Conservation (phyloP, 1,140 invertebrate species). For the Zaprionus gabonicus region DNA sequence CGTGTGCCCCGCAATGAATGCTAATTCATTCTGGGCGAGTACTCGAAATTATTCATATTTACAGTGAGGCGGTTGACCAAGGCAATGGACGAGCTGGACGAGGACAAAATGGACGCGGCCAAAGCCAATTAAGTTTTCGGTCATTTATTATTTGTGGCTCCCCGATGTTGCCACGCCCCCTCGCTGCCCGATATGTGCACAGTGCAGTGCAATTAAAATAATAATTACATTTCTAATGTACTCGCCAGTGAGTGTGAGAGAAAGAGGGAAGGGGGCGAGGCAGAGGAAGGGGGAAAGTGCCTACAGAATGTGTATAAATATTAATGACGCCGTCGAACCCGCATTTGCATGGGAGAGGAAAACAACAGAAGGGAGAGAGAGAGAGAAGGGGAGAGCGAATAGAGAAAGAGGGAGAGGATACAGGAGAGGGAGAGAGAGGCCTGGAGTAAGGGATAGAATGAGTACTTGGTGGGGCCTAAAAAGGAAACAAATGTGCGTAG, state of each 20-base stretch:
- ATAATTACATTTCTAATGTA: conserved; percentile 84
- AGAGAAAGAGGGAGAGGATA: not conserved
- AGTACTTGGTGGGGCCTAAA: conserved; percentile 24
- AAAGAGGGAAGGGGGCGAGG: conserved; percentile 10
- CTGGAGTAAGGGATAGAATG: conserved; percentile 1
- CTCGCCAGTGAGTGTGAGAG: conserved; percentile 45
- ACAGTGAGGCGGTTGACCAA: conserved; percentile 69
- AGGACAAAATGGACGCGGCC: conserved; percentile 21
- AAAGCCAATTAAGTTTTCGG: conserved; percentile 50
- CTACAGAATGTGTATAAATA: conserved; percentile 68
- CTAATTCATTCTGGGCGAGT: conserved; percentile 47
- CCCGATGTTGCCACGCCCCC: not conserved
- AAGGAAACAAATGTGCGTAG: conserved; percentile 71
- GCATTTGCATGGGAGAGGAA: conserved; percentile 17
- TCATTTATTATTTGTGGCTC: conserved; percentile 77
- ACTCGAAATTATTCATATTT: conserved; percentile 74
- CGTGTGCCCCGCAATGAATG: not conserved
- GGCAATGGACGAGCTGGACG: not conserved
- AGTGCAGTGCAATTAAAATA: conserved; percentile 79
- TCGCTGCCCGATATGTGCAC: conserved; percentile 55
- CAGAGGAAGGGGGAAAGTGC: not conserved
- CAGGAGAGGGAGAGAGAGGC: not conserved
- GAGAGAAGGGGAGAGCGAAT: not conserved
- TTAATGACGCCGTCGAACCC: conserved; percentile 69
- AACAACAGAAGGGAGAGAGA: not conserved